Evolutionary conservation across 2,888 invertebrate genomes (phyloP).

Genomic region (Alloscopus bannaensis): DNA sequence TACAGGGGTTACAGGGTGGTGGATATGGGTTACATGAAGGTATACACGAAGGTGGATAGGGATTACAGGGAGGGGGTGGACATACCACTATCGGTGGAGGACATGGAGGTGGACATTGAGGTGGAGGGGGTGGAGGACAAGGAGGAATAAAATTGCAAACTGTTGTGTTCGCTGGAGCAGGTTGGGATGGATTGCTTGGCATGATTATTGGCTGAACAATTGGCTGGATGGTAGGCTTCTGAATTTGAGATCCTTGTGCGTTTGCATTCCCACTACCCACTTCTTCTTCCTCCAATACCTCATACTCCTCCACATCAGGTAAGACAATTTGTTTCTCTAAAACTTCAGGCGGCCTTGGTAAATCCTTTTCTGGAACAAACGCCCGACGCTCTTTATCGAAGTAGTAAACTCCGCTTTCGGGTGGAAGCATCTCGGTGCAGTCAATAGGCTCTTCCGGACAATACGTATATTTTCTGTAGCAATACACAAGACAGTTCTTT

Average conservation of each 20-base stretch:
- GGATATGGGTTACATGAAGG: slow-evolving; percentile 1
- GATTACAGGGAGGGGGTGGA: no score
- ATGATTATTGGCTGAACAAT: slow-evolving; percentile 65
- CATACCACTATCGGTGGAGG: no score
- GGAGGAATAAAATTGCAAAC: no score
- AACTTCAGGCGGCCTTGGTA: slow-evolving; percentile 52
- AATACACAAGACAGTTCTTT: neutral
- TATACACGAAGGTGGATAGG: neutral
- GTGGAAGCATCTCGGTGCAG: slow-evolving; percentile 43
- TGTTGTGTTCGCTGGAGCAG: no score
- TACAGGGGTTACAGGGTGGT: neutral
- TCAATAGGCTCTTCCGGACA: slow-evolving; percentile 35
- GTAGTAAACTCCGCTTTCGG: slow-evolving; percentile 57
- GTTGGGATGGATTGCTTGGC: slow-evolving; percentile 33
- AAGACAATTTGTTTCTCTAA: slow-evolving; percentile 27
- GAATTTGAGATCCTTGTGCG: neutral
- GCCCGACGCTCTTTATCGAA: slow-evolving; percentile 34
- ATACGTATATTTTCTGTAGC: slow-evolving; percentile 41
- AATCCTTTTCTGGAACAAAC: slow-evolving; percentile 52
- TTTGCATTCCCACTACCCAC: neutral
- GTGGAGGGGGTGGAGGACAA: slow-evolving; percentile 13
- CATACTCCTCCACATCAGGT: slow-evolving; percentile 41
- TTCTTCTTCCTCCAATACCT: slow-evolving; percentile 40
- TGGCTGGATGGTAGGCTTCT: slow-evolving; percentile 44
- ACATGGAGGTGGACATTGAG: neutral